phyloP scores from a whole-genome alignment of 2,888 invertebrate species.

The Parthenolecanium corni region DNA sequence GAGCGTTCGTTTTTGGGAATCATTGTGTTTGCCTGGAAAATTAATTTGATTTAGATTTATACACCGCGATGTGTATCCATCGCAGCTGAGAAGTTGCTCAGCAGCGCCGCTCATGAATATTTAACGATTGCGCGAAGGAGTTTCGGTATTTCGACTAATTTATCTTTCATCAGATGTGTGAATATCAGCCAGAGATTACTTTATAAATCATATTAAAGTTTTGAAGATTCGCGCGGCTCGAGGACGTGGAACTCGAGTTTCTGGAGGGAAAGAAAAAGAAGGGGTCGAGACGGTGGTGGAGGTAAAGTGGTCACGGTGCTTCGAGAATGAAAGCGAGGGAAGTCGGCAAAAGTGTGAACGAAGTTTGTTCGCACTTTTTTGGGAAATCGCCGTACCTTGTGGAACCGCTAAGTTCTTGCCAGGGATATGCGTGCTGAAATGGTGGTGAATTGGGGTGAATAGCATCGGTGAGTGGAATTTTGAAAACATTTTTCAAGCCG shows the following conservation, averaged over 20 bases:
- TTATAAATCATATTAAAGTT: constrained; percentile 26
- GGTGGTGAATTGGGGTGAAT: no score
- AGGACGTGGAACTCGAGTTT: not conserved
- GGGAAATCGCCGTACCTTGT: no score
- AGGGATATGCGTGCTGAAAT: no score
- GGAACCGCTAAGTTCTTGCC: no score
- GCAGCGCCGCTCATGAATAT: constrained; percentile 11
- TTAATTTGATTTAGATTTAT: constrained; percentile 9
- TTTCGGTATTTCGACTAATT: constrained; percentile 19
- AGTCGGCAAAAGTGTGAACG: not conserved
- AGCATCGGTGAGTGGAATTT: no score
- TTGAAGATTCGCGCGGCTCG: not conserved
- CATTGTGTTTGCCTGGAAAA: constrained; percentile 6
- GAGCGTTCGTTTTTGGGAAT: constrained; percentile 1
- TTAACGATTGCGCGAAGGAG: constrained; percentile 1
- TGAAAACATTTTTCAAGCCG: no score
- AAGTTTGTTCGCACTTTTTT: not conserved
- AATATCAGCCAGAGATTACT: constrained; percentile 21
- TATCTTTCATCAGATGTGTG: constrained; percentile 21
- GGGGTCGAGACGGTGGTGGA: no score
- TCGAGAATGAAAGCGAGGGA: no score
- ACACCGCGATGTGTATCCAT: not conserved
- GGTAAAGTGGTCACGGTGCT: no score
- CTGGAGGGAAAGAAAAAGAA: no score
- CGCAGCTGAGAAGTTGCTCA: not conserved